Evolutionary conservation across 2,113 vertebrate genomes (phyloP), one percentile per base, ranked within the genome.

Genomic region (Chloropsis hardwickii): DNA sequence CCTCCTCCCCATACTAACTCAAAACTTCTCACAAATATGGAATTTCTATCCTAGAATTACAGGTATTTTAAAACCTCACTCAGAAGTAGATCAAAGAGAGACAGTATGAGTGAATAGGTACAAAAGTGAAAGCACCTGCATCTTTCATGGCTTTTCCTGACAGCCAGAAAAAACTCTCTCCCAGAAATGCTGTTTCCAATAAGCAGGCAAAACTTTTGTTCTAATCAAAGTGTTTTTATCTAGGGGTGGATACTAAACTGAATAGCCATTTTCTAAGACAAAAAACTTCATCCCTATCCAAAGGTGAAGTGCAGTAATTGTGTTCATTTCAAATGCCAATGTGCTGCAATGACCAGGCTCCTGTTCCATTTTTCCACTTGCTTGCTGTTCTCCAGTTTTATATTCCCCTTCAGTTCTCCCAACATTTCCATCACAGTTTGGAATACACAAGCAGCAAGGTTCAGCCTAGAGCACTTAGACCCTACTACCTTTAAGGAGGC

Each of bases 1-100:
- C 4, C 6, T 12, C 5, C 5, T 18, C 9, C 24, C 14, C 12
- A 10, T 12, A 86, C 1, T 18, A 62, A 45, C 14, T 5, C n/a
- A 27, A 44, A 54, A 21, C 18, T 54, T 57, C 4, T 39, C 45
- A 65, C 10, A 79, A 47, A 69, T 10, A 11, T 4, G 2, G 15
- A 73, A 58, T 56, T 56, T 60, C 40, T 39, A 14, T 22, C n/a
- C 25, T 65, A 84, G 39, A 73, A 51, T 56, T 18, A 64, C 14
- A 72, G 17, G 2, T 23, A 71, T 22, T 71, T 86, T 54, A 66
- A 86, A 88, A 76, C 10, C 14, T 31, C 25, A 24, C 14, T 29
- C 29, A 71, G 24, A 56, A 62, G 12, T 7, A 60, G 45, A 54
- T 14, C 14, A n/a, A 39, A 66, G 35, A 35, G 12, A 51, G 5